A percentile compares a stretch with the other conserved stretches of the same genome.
These are phyloP conservation scores for Pogoniulus pusillus DNA, from an alignment of 2,797 vertebrate genomes.

Conservation along the genomic window DNA sequence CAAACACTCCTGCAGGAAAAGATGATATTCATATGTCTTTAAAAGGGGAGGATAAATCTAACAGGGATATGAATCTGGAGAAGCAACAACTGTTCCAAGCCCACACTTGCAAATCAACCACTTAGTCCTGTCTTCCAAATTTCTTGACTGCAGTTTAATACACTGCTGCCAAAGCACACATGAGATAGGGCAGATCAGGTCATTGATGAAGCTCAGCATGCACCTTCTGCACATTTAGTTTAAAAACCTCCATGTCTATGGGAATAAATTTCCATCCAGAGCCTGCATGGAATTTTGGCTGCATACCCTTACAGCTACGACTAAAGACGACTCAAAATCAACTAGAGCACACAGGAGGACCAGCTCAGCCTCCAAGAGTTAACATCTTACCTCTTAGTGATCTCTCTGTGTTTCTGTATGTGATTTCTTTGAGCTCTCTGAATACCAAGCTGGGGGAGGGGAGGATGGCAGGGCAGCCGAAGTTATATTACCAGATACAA, in stretches of 20 bases:
- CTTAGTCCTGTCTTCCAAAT: neutral
- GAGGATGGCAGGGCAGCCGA: too few species aligned
- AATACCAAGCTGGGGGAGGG: neutral
- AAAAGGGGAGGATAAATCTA: neutral
- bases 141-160: neutral
- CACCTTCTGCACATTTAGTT: neutral
- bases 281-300: neutral
- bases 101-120: neutral
- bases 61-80: neutral
- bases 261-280: slow-evolving; percentile 26
- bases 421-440: neutral
- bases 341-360: neutral
- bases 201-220: neutral
- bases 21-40: neutral
- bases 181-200: neutral
- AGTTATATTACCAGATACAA: neutral
- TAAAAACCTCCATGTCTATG: neutral
- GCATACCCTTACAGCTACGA: neutral
- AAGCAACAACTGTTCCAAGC: neutral
- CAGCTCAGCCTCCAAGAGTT: neutral
- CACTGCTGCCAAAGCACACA: neutral
- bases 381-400: neutral
- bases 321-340: slow-evolving; percentile 31
- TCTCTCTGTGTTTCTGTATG: neutral
- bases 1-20: neutral